phyloP scores from a whole-genome alignment of 1,140 invertebrate species.

The Macrobrachium nipponense region DNA sequence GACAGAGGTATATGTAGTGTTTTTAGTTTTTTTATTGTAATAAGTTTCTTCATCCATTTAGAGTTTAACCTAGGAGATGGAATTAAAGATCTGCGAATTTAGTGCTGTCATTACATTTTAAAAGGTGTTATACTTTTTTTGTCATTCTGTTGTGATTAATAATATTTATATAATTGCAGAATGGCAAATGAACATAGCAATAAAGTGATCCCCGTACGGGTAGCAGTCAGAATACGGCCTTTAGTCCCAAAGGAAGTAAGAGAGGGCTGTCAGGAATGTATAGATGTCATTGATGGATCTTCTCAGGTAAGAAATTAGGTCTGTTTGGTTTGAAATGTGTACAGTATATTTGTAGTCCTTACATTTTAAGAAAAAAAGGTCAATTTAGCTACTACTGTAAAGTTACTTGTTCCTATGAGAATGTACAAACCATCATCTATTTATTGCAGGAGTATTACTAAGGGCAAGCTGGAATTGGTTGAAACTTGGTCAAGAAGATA shows the following conservation, averaged over 20 bases:
- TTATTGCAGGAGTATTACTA: too few species aligned
- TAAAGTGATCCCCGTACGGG: constrained; percentile 69
- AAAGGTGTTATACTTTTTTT: not conserved
- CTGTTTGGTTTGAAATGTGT: not conserved
- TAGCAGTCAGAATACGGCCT: constrained; percentile 85
- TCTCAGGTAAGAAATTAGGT: constrained; percentile 74
- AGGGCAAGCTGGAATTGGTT: too few species aligned
- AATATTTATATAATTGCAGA: constrained; percentile 7
- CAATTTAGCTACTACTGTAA: not conserved
- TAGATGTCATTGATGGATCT: constrained; percentile 74
- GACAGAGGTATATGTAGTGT: too few species aligned
- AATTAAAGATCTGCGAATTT: not conserved
- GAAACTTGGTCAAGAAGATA: too few species aligned
- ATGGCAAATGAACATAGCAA: constrained; percentile 31
- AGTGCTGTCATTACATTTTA: not conserved
- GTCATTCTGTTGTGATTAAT: not conserved
- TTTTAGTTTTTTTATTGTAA: too few species aligned
- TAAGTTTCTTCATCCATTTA: too few species aligned
- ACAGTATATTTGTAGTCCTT: not conserved
- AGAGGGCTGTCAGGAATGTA: constrained; percentile 77
- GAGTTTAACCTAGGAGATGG: too few species aligned
- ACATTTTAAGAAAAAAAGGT: constrained; percentile 8
- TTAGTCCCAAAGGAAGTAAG: constrained; percentile 79
- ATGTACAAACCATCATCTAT: too few species aligned
- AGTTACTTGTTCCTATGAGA: too few species aligned